These are phyloP conservation scores for Ramphastos sulfuratus DNA, from an alignment of 2,113 vertebrate genomes.

Conservation along the genomic window DNA sequence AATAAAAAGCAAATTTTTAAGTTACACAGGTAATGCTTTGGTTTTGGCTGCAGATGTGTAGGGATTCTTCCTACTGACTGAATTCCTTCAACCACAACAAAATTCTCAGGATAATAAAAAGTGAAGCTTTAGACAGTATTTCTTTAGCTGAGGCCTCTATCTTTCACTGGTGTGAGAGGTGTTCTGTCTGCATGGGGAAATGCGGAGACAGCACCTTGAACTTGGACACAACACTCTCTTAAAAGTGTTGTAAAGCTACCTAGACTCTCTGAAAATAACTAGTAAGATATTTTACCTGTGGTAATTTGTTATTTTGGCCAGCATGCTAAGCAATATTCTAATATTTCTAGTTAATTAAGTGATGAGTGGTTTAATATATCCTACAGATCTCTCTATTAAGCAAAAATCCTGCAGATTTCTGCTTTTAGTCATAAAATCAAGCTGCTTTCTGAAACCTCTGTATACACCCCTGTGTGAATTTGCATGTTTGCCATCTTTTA, in stretches of 20 bases:
- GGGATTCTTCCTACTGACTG: not conserved
- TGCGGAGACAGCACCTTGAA: not conserved
- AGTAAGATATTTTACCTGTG: not conserved
- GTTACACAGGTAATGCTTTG: not conserved
- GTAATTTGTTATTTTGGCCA: not conserved
- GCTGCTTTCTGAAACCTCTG: not conserved
- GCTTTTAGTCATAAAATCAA: not conserved
- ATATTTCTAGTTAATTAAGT: not conserved
- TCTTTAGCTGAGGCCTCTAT: not conserved
- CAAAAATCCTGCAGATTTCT: not conserved
- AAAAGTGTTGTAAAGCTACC: not conserved
- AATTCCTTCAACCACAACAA: not conserved
- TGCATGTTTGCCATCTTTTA: not conserved
- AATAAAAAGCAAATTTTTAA: not conserved
- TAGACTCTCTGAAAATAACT: not conserved
- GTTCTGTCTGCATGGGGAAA: not conserved
- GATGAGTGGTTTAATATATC: not conserved
- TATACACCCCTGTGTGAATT: not conserved
- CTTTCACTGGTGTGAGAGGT: not conserved
- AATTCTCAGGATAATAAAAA: not conserved
- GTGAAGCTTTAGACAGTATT: not conserved
- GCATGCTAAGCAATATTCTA: not conserved
- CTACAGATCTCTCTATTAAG: not conserved
- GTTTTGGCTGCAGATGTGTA: not conserved
- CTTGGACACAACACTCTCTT: not conserved